Conservation (phyloP, 1,140 invertebrate species). For the Holcopasites calliopsidis region DNA sequence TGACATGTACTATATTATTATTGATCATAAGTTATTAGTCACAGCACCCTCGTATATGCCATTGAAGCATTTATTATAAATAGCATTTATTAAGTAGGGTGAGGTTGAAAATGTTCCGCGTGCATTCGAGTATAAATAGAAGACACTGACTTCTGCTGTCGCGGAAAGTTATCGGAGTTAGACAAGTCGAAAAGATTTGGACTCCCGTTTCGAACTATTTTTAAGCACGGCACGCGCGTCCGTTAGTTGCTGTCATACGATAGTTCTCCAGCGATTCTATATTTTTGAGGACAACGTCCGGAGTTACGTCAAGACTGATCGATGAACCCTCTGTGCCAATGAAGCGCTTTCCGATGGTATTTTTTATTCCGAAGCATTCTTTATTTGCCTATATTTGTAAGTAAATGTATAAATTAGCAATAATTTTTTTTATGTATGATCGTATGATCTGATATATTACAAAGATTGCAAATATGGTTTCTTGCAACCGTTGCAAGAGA, state of each 20-base stretch:
- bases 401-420: no score
- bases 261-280: conserved; percentile 22
- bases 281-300: conserved; percentile 44
- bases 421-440: no score
- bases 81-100: background rate
- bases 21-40: background rate
- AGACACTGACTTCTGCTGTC: background rate
- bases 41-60: background rate
- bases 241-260: background rate
- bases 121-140: no score
- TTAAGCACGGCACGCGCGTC: background rate
- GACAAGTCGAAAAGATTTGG: background rate
- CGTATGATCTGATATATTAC: no score
- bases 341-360: background rate
- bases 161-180: background rate
- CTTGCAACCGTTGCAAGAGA: background rate
- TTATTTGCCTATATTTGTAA: no score
- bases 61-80: background rate
- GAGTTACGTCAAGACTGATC: conserved; percentile 4
- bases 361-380: no score
- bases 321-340: background rate
- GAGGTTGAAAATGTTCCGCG: background rate
- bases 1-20: no score
- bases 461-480: background rate
- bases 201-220: background rate